Evolutionary conservation across 2,797 vertebrate genomes (phyloP), one percentile per base, ranked within the genome.

Genomic region (Mastacembelus armatus): DNA sequence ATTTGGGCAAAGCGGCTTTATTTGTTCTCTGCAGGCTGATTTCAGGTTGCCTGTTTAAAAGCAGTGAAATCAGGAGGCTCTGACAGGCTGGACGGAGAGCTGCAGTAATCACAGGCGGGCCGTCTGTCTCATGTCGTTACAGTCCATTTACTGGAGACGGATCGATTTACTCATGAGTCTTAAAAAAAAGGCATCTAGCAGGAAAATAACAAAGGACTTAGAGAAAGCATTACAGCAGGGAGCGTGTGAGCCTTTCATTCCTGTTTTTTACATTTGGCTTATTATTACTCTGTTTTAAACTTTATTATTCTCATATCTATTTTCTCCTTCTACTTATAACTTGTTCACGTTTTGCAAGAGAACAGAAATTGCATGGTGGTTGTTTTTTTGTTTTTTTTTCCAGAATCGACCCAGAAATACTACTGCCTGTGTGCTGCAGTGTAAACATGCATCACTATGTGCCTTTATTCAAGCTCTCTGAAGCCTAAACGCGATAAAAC

Each of bases 101-200:
- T 15, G 75, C 68, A 55, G 75, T 86, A 92, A 92, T 93, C 92
- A 91, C 78, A 77, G 71, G 80, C 72, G 56, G 69, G 82, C 65
- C 78, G 85, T 91, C 91, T 86, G 92, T 92, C 90, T 91, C 85
- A 90, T 88, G 89, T 91, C 84, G 91, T 91, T 89, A 92, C 91
- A 90, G 86, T 89, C 90, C 92, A 94, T 94, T 93, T 93, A 82
- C 87, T 48, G 77, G 74, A 86, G 77, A 89, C 81, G 86, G 88
- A 93, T 93, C 88, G 71, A 85, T 90, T 92, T 90, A 89, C 89
- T 82, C 83, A 77, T 65, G 66, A 70, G 70, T 81, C 64, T n/a
- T 24, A 83, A 77, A 74, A 82, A 83, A 42, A 4, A 29, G 29
- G 29, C 79, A 67, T 63, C 88, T 71, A 88, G 69, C 78, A 52